Base-by-base conservation (phyloP, 2,888 invertebrate species). In the Eulithis testata region DNA sequence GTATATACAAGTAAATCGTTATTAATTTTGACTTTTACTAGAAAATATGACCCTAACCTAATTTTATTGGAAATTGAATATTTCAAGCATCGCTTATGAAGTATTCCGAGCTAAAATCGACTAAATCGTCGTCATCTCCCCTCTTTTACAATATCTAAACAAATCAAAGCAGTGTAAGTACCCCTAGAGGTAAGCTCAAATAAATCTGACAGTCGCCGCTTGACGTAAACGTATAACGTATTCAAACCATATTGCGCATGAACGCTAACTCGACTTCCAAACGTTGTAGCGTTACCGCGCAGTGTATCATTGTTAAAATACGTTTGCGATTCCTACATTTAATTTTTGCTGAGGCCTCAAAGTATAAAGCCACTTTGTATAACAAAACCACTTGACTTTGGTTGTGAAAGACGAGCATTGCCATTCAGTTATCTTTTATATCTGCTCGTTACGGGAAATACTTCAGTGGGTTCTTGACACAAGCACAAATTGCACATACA, bases 111-210 rank as follows among this genome's bases (percentile, higher is more conserved):
- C 60, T 68, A 64, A 71, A 64, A 77, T 69, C 72, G 63, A 63
- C 62, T 71, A 73, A 73, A 76, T 75, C 73, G 72, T 69, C 73
- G 68, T 4, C n/a, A 5, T 73, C 73, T 74, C 71, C 72, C 72
- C 72, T 70, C 73, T 76, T 21, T 75, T 72, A 76, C 69, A 70
- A 76, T 75, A 78, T 77, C 73, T 78, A 77, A 77, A 78, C 73
- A 78, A 77, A 79, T 79, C 74, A 78, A 74, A 76, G 71, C 73
- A 64, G 60, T 45, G 65, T 67, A 56, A 65, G 71, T 60, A 73
- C 60, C 21, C 21, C 73, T 71, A 73, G 69, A 73, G 75, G 4
- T 31, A 31, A 31, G 6, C 31, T 5, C 31, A 4, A 31, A 31
- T 6, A 31, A 31, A 6, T 31, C 4, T 31, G 31, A 31, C 31